Base-by-base conservation (phyloP, 2,797 vertebrate species). In the Notolepis coatsorum region DNA sequence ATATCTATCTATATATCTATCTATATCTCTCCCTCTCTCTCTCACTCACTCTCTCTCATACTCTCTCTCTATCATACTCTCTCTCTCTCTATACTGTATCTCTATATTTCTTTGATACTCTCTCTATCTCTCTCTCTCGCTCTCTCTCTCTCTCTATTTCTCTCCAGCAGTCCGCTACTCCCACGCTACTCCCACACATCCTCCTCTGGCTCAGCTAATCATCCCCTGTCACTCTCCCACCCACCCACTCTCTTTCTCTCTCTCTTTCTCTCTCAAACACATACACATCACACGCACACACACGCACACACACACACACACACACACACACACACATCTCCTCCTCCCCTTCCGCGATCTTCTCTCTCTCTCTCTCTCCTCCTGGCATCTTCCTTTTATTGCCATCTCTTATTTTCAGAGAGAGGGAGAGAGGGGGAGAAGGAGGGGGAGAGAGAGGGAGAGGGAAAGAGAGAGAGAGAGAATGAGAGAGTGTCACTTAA, bases 141-240 rank as follows among this genome's bases (percentile, higher is more conserved):
- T 46, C 31, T 28, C 43, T 37, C n/a, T 59, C 46, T 52, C 47
- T 9, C 60, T 41, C 31, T 37, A 48, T 58, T 45, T 60, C 55
- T 28, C 38, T 68, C 65, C 52, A 33, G 7, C 73, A 71, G 65
- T 37, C 76, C 80, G 50, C 68, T 83, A 87, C 85, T 81, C 88
- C 86, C 80, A 84, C 88, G 75, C 81, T 54, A 65, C 84, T 79
- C 91, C 89, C 89, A 90, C 90, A 77, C 77, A 80, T 82, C 76
- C 84, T 88, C 83, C 87, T 90, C 88, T 88, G 89, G 83, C 91
- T 85, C 82, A 82, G 77, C 90, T 92, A 92, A 92, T 92, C 89
- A 90, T 90, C 80, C 81, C 84, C 84, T 91, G 89, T 93, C 91
- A 90, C 84, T 88, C 83, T 72, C 49, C 85, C 84, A 59, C 84